Conservation (phyloP, 1,140 invertebrate genomes). For the Fopius arisanus region DNA sequence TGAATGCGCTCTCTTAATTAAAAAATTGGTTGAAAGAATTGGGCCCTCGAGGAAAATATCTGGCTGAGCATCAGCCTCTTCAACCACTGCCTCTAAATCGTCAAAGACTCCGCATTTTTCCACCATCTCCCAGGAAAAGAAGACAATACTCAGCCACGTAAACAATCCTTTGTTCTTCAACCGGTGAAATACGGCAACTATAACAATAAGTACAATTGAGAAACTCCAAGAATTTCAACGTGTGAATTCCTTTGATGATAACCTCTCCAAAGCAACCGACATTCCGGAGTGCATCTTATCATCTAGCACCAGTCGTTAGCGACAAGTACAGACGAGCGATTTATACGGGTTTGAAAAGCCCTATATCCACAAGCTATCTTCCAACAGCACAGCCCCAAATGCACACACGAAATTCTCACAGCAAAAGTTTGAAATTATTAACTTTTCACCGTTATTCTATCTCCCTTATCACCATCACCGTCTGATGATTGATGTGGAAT, state of each 20-base stretch:
- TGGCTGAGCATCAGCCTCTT: no score
- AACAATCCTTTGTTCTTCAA: constrained; percentile 20
- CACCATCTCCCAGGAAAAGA: background rate
- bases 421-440: background rate
- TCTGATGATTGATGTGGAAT: background rate
- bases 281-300: constrained; percentile 14
- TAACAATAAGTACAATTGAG: background rate
- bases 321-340: background rate
- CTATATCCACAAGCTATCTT: no score
- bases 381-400: no score
- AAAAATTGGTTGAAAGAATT: no score
- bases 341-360: constrained; percentile 10
- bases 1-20: no score
- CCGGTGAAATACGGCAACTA: background rate
- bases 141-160: background rate
- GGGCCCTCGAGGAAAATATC: no score
- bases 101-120: background rate
- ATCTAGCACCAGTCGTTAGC: constrained; percentile 7
- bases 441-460: background rate
- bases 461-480: background rate
- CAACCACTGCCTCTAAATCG: no score
- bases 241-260: constrained; percentile 12
- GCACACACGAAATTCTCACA: background rate
- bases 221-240: background rate
- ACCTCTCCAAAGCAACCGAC: background rate